Base-by-base conservation (phyloP, 2,797 vertebrate species). In the Microhierax caerulescens region DNA sequence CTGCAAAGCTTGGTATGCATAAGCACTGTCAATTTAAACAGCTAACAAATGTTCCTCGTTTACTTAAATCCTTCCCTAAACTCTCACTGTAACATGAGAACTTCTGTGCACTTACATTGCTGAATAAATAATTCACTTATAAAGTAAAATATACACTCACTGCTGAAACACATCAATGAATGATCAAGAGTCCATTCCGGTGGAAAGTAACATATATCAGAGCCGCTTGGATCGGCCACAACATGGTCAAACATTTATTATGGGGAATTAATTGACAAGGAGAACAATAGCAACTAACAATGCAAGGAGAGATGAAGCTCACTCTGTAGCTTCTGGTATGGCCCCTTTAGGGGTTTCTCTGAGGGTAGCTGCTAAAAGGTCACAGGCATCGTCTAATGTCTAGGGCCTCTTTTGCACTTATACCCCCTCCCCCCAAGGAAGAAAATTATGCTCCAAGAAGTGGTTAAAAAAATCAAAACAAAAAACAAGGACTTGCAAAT, bases 251-350 rank as follows among this genome's bases (percentile, higher is more conserved):
- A 73, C 77, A 88, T 96, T 97, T 95, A 69, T 94, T 97, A 96
- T 88, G 93, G 92, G 96, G 92, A 98, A 97, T 84, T 94, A 88
- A 94, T 67, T 96, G 97, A 98, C 97, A 97, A 97, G 95, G 53
- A 94, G 64, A 91, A 96, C 96, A 98, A 98, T 97, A 93, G 95
- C 89, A 88, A 56, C 72, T 83, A 93, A 96, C 95, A 47, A 84
- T 83, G 77, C 4, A 15, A 79, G 79, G 67, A 92, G 95, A 96
- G 36, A 82, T 60, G 89, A 94, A 97, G 75, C 69, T 67, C 67
- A 86, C 69, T 89, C 92, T 94, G 89, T 74, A 89, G 75, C 24
- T 22, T 72, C 68, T 97, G 95, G 30, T 92, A 93, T 92, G 96
- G 91, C 67, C 96, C 92, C 96, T 97, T 85, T 34, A 89, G 81